Base-by-base conservation (phyloP, 1,140 invertebrate species). In the Bombyx mandarina region DNA sequence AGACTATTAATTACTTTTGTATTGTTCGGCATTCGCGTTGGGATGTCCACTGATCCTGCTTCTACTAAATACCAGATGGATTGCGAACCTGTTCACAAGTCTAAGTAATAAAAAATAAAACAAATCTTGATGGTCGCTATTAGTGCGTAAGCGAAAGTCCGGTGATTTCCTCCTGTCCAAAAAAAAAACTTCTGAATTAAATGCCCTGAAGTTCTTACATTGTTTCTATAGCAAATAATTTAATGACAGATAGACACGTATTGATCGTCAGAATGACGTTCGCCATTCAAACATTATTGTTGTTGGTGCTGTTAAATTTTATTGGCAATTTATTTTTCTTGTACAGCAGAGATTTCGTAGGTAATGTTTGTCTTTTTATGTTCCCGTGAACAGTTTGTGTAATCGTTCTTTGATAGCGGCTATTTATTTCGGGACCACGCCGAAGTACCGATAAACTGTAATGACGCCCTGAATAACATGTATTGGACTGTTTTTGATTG, bases 311-410 rank as follows among this genome's bases (percentile, higher is more conserved):
- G 57, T 73, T 62, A 68, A 69, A 71, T 54, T 73, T 75, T 73
- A 79, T 76, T 66, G 52, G 54, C 65, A 56, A 69, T 73, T 75
- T 75, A 76, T 75, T 73, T 70, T 73, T 69, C 65, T 75, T 69
- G 66, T 66, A 67, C 69, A 72, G 64, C 67, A 71, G 66, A 73
- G 66, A 75, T 71, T 77, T 71, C 60, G 69, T 66, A 35, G 26
- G 26, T 35, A 64, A 72, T 74, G 70, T 71, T 66, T 69, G 66
- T 69, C 52, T 61, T 69, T 75, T 77, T 74, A 75, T 75, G 73
- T 63, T 63, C 59, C 75, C 70, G 71, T 73, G 73, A 75, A 77
- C 75, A 75, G 70, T 77, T 73, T 69, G 58, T 70, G 71, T 77
- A 79, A 79, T 77, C 69, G 63, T 56, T 67, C 49, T 77, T 77